Evolutionary conservation across 2,888 invertebrate genomes (phyloP), one percentile per base, ranked within the genome.

Genomic region (Rotaria sp.): DNA sequence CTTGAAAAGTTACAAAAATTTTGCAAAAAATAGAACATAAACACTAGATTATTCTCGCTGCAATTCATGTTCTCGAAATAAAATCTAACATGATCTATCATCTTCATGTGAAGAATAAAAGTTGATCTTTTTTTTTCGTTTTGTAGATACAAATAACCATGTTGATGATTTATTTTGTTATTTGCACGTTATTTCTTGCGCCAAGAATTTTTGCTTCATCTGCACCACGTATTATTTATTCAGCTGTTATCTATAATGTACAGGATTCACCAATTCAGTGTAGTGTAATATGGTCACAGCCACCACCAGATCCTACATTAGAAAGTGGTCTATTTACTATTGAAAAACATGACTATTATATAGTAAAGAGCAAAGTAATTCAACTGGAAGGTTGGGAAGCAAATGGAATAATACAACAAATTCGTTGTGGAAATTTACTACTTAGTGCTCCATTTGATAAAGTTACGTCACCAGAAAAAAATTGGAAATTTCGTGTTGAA

Each of bases 1-100:
- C 92, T 99, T 85, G 95, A 96, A 91, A 93, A 94, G 80, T 92
- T 97, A 85, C 96, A 96, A 85, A 94, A 94, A 89, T 97, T 96
- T 50, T 11, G n/a, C 0, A 45, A 80, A 80, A 80, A 80, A 26
- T 80, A 80, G 45, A 45, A 80, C 15, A 67, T 18, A 67, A 35
- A 67, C 67, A 35, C 5, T 2, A 15, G 11, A 21, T 67, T 8
- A 4, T 21, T 35, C 35, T 15, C 67, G 21, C 8, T 38, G 21
- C 0, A 38, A 21, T 7, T 67, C 5, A 38, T 67, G 35, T 67
- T 67, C 21, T 35, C 1, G 67, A 35, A 67, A 30, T 67, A 67
- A 67, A 67, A 67, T 30, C 35, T 35, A 15, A 67, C 67, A 67
- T 67, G 15, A 67, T 67, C 21, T 13, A 35, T 21, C 67, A 21